A percentile compares a stretch with the other conserved stretches of the same genome.
These are phyloP conservation scores for Penaeus indicus DNA, from an alignment of 1,140 invertebrate species.

Conservation along the genomic window DNA sequence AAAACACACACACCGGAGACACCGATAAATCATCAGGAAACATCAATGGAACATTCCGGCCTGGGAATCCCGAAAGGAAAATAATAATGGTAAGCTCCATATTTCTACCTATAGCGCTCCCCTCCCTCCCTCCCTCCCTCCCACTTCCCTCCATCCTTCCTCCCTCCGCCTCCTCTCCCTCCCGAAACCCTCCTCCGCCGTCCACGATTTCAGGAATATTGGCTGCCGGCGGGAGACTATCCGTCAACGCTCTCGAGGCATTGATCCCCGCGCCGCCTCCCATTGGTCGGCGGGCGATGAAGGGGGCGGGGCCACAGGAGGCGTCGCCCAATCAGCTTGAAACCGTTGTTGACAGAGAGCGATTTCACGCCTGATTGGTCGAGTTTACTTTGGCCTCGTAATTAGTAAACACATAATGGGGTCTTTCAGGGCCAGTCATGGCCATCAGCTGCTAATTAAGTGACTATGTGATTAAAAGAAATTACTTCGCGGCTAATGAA, in stretches of 20 bases:
- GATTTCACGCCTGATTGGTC: conserved; percentile 64
- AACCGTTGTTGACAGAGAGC: conserved; percentile 61
- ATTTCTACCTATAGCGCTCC: conserved; percentile 25
- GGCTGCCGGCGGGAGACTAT: too few relatives aligned
- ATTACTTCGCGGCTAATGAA: conserved; percentile 55
- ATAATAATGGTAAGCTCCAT: conserved; percentile 38
- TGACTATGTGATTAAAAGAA: conserved; percentile 59
- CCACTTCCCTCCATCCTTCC: background rate
- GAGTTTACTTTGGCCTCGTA: conserved; percentile 58
- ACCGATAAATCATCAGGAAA: too few relatives aligned
- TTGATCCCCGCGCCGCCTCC: conserved; percentile 45
- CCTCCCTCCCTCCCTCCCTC: background rate
- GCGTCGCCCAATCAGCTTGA: conserved; percentile 51
- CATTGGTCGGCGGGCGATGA: conserved; percentile 51
- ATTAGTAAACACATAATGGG: conserved; percentile 64
- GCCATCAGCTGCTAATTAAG: conserved; percentile 58
- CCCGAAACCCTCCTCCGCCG: too few relatives aligned
- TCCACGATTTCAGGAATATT: too few relatives aligned
- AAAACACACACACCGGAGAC: too few relatives aligned
- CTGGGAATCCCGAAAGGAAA: too few relatives aligned
- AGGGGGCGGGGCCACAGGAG: conserved; percentile 41
- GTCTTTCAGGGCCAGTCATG: conserved; percentile 47
- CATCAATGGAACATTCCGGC: too few relatives aligned
- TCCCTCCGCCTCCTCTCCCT: background rate
- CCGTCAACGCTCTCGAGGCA: conserved; percentile 34